Evolutionary conservation across 2,888 invertebrate genomes (phyloP).

Genomic region (Papilio elwesi): DNA sequence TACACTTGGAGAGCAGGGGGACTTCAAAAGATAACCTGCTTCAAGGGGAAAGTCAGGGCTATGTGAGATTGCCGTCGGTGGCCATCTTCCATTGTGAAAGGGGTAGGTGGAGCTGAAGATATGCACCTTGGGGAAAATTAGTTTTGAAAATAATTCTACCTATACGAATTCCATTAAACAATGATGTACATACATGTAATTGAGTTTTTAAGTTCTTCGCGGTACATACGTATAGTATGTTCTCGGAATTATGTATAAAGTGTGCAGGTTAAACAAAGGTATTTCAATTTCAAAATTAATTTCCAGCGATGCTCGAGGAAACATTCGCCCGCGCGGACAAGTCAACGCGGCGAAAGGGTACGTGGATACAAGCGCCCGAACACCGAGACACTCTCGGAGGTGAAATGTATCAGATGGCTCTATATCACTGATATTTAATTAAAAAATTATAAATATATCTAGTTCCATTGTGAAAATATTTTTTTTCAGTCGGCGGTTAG

Average conservation of each 20-base stretch:
- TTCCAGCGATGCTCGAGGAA: constrained; percentile 6
- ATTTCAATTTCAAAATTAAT: constrained; percentile 12
- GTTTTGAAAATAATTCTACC: no score
- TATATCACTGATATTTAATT: not conserved
- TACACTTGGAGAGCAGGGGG: no score
- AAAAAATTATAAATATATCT: not conserved
- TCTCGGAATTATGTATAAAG: constrained; percentile 5
- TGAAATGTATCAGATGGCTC: not conserved
- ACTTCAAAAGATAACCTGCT: no score
- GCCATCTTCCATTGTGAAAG: no score
- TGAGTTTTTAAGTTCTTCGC: not conserved
- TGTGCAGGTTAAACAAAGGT: constrained; percentile 3
- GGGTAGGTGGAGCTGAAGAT: no score
- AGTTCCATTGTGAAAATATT: not conserved
- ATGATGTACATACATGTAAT: not conserved
- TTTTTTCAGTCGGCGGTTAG: no score
- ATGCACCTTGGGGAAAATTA: no score
- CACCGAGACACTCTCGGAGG: not conserved
- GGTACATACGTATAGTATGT: not conserved
- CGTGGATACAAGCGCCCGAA: constrained; percentile 13
- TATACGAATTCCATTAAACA: not conserved
- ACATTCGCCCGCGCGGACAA: constrained; percentile 20
- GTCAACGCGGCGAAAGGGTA: not conserved
- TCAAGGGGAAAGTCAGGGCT: no score
- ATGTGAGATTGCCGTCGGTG: no score